Evolutionary conservation across 2,113 vertebrate genomes (phyloP).

Genomic region (Uria lomvia): DNA sequence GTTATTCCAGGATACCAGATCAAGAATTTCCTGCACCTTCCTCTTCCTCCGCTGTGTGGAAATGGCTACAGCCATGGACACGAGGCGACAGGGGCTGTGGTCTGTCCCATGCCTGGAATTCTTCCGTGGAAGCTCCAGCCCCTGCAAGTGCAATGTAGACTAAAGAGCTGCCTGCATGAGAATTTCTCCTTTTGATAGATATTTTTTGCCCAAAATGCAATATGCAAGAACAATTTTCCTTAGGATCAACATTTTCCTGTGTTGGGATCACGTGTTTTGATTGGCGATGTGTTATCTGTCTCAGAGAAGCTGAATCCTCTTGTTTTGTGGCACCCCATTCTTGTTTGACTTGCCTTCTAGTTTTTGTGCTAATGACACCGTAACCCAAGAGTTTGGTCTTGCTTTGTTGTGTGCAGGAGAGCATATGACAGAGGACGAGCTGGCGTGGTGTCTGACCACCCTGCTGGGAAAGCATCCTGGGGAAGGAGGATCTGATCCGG

Average conservation of each 20-base stretch:
- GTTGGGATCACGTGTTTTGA: fast-evolving
- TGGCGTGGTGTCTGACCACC: slow-evolving; percentile 77
- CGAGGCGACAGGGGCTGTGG: fast-evolving
- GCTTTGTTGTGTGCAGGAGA: slow-evolving; percentile 75
- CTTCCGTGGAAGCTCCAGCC: neutral
- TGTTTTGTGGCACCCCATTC: neutral
- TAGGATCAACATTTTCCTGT: neutral
- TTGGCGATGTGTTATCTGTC: fast-evolving
- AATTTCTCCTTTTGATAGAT: neutral
- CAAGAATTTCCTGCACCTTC: neutral
- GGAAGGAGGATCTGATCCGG: slow-evolving; percentile 54
- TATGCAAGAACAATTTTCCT: neutral
- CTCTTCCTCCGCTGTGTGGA: neutral
- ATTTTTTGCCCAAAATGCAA: neutral
- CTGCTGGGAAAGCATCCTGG: slow-evolving; percentile 73
- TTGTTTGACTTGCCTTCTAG: neutral
- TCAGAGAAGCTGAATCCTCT: neutral
- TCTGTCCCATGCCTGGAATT: neutral
- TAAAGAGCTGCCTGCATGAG: neutral
- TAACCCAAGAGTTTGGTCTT: neutral
- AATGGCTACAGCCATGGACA: neutral
- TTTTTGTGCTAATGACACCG: neutral
- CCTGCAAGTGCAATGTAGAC: neutral
- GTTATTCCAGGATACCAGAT: neutral
- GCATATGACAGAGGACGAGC: slow-evolving; percentile 86